Base-by-base conservation (phyloP, 2,797 vertebrate genomes). In the Crossoptilon crossoptilon region DNA sequence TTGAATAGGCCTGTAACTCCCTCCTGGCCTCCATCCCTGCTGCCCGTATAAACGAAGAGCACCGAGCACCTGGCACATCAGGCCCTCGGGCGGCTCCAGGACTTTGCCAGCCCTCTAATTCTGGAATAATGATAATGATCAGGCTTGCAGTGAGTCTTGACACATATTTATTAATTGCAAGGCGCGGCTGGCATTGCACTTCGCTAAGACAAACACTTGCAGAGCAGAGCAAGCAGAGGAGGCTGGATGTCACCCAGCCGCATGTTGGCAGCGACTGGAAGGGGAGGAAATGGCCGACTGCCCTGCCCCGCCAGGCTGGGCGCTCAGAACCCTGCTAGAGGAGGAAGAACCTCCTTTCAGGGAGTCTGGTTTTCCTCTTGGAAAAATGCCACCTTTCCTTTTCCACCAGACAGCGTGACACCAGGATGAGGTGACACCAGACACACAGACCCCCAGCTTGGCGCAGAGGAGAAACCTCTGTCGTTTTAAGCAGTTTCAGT, bases 121-220 rank as follows among this genome's bases (percentile, higher is more conserved):
- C 90, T 90, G 84, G 59, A 53, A 60, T 82, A 95, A 94, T 91
- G 94, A 88, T 95, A 96, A 96, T 95, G 87, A 95, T 81, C 21
- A 75, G 91, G 86, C 86, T 95, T 87, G 90, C 85, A 90, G 44
- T 1, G 15, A 96, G 92, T 95, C 95, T 96, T 97, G 96, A 97
- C 96, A 97, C 87, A 96, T 93, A 96, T 97, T 95, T 96, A 97
- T 97, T 96, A 97, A 97, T 97, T 96, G 96, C 88, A 97, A 97
- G 97, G 96, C 94, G 95, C 16, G 93, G 77, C 96, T 94, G 96
- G 83, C 95, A 94, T 80, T 93, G 90, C 92, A 69, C 85, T 94
- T 88, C 63, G 87, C 91, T 91, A 95, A 96, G 94, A 96, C 96
- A 97, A 97, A 97, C 95, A 94, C 73, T 87, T 3, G 18, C 79